Conservation (phyloP, 2,113 vertebrate genomes). For the Ardeotis arabs region DNA sequence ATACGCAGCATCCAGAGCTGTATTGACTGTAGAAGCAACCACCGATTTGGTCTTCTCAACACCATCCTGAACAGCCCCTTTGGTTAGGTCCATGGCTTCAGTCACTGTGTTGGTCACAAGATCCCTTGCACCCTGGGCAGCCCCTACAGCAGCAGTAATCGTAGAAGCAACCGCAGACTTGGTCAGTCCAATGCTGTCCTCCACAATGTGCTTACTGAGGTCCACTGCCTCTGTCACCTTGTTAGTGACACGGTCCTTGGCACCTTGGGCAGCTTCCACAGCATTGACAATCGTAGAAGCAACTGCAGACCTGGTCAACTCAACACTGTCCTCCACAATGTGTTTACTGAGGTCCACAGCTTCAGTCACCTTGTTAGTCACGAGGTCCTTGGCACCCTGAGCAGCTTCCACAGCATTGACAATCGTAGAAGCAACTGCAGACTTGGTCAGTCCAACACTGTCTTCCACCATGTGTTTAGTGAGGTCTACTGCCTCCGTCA, state of each 20-base stretch:
- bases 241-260: conserved; percentile 32
- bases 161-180: conserved; percentile 80
- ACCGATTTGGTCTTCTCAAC: conserved; percentile 83
- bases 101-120: conserved; percentile 66
- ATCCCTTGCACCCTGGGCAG: conserved; percentile 69
- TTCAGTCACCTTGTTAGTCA: conserved; percentile 58
- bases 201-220: conserved; percentile 70
- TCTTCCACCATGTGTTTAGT: conserved; percentile 75
- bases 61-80: conserved; percentile 80
- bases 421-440: conserved; percentile 77
- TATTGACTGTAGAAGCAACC: conserved; percentile 80
- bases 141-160: conserved; percentile 79
- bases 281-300: conserved; percentile 78
- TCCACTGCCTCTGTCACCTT: conserved; percentile 66
- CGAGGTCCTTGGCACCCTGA: background rate
- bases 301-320: conserved; percentile 80
- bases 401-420: conserved; percentile 75
- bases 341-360: conserved; percentile 64
- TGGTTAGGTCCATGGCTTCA: conserved; percentile 65
- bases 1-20: conserved; percentile 83
- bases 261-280: conserved; percentile 65
- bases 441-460: conserved; percentile 80
- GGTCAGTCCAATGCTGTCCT: conserved; percentile 82
- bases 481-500: conserved; percentile 49
- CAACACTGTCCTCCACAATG: conserved; percentile 77